Conservation (phyloP, 2,888 invertebrate genomes). For the Sarcophaga subvicina region DNA sequence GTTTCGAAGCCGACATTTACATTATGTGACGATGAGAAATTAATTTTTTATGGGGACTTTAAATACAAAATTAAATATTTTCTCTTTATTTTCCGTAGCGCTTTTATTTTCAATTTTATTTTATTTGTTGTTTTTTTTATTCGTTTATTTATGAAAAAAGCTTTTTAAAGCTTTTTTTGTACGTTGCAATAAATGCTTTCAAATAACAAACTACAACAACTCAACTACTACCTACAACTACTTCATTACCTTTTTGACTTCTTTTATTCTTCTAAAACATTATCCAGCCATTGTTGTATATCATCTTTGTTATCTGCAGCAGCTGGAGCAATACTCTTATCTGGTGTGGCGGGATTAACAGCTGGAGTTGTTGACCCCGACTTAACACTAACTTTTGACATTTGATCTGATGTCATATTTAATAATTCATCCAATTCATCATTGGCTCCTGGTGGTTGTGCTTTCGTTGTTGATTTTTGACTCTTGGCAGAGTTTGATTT, state of each 20-base stretch:
- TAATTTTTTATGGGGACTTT: too few relatives aligned
- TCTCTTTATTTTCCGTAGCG: too few relatives aligned
- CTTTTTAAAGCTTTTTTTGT: too few relatives aligned
- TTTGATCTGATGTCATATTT: conserved; percentile 73
- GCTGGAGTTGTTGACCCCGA: conserved; percentile 47
- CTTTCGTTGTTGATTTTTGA: conserved; percentile 24
- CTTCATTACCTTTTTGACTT: background rate
- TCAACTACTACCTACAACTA: background rate
- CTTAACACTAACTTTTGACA: conserved; percentile 65
- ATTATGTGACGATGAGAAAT: too few relatives aligned
- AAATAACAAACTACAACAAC: too few relatives aligned
- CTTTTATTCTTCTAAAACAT: conserved; percentile 78
- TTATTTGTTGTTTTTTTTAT: too few relatives aligned
- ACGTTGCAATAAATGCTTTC: too few relatives aligned
- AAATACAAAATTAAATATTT: too few relatives aligned
- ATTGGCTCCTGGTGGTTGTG: conserved; percentile 31
- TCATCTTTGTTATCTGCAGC: conserved; percentile 74
- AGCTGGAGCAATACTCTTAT: background rate
- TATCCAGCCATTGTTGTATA: conserved; percentile 81
- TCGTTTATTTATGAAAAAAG: too few relatives aligned
- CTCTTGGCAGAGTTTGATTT: conserved; percentile 69
- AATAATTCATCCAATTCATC: conserved; percentile 79
- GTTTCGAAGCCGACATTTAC: too few relatives aligned
- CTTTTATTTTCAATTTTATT: too few relatives aligned
- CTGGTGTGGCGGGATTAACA: conserved; percentile 56